phyloP scores from a whole-genome alignment of 1,140 invertebrate species.

The Elysia chlorotica region DNA sequence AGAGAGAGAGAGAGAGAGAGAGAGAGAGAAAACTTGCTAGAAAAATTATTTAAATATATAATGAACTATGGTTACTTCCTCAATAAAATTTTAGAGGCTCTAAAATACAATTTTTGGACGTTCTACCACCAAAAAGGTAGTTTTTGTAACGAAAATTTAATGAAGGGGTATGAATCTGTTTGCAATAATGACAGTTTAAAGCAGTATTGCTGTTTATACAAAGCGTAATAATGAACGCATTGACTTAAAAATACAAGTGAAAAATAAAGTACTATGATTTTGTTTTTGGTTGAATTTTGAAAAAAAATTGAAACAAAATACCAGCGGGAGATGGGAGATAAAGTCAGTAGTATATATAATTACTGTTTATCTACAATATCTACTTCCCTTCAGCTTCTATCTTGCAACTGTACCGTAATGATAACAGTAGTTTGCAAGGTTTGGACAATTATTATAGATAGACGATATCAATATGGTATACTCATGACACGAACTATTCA shows the following conservation, averaged over 20 bases:
- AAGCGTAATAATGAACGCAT: background rate
- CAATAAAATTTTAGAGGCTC: too few species aligned
- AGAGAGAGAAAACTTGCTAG: background rate
- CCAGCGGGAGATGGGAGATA: background rate
- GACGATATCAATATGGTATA: background rate
- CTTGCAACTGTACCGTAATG: too few species aligned
- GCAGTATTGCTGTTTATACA: background rate
- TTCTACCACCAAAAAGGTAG: background rate
- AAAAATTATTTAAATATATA: background rate
- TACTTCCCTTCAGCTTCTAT: conserved; percentile 13
- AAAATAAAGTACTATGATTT: background rate
- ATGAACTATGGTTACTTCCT: too few species aligned
- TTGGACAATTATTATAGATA: background rate
- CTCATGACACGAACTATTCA: background rate
- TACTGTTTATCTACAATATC: conserved; percentile 13
- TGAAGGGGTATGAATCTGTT: background rate
- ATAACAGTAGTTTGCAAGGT: background rate
- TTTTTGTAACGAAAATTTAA: too few species aligned
- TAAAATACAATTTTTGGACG: background rate
- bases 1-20: conserved; percentile 14
- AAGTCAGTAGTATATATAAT: background rate
- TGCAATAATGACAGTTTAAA: background rate
- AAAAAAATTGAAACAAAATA: background rate
- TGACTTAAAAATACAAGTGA: background rate
- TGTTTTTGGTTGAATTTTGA: background rate